These are phyloP conservation scores for Daboia siamensis DNA, from an alignment of 2,113 vertebrate genomes.

Conservation along the genomic window DNA sequence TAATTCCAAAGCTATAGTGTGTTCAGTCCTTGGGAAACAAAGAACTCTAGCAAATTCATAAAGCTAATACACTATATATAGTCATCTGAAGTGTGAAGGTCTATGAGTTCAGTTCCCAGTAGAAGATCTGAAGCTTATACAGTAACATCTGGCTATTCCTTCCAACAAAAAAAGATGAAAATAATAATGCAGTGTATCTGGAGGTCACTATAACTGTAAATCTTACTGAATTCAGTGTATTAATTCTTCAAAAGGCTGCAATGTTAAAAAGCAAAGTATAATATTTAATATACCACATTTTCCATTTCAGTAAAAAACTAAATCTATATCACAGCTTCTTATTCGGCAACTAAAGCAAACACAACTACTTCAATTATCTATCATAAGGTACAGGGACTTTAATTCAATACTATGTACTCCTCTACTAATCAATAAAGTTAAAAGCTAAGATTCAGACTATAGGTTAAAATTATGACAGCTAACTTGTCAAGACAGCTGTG, in stretches of 20 bases:
- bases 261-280: not conserved
- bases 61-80: not conserved
- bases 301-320: not conserved
- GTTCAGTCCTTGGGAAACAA: not conserved
- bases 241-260: not conserved
- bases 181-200: not conserved
- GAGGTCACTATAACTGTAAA: not conserved
- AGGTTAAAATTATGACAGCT: not conserved
- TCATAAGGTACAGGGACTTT: not conserved
- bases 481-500: not conserved
- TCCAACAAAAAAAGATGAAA: not conserved
- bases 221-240: not conserved
- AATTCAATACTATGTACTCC: not conserved
- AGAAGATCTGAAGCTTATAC: not conserved
- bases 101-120: not conserved
- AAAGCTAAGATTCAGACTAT: not conserved
- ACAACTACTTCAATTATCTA: not conserved
- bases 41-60: not conserved
- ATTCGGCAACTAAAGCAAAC: not conserved
- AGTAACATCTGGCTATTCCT: not conserved
- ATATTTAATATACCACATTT: not conserved
- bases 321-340: not conserved
- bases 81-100: not conserved
- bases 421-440: not conserved
- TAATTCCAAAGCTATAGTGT: not conserved